Base-by-base conservation (phyloP, 64 coral and sea anemone genomes). In the Pocillopora damicornis region DNA sequence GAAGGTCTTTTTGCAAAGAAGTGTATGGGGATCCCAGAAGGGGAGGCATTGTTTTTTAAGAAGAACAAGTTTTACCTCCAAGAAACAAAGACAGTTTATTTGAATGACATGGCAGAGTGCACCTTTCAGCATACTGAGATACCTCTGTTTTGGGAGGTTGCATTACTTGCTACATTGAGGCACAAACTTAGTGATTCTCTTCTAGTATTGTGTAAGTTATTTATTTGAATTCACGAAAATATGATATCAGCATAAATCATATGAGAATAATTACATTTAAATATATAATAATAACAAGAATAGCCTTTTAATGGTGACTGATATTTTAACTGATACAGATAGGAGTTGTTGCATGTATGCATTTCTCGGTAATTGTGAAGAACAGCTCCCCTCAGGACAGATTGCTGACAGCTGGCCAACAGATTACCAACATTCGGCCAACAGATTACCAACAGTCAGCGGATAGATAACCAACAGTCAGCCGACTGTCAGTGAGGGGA, bases 41-140 rank as follows among this genome's bases (percentile, higher is more conserved):
- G 88, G 3, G 23, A 76, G 69, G 88, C 88, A 26, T n/a, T 80
- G 69, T 90, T 90, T 71, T 90, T 62, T 35, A 90, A 83, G 77
- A 59, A 23, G 18, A 35, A 75, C 34, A 83, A 72, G 61, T 90
- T 90, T 83, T 42, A 83, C 78, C 71, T 83, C 35, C 72, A 80
- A 60, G 72, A 59, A 30, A 37, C 72, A 18, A 83, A 90, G 51
- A 42, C 30, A 20, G 25, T 90, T 20, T 13, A 38, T 15, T 35
- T 83, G 5, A 74, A 61, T 80, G 88, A 90, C 1, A 17, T 36
- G 59, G 72, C 61, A 11, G 18, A 35, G 60, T 26, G 37, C 35
- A 38, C 20, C 13, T 76, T 78, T 60, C 64, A 90, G 58, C 59
- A 90, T n/a, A 16, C 35, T 42, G 75, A 57, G 9, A 7, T 77